phyloP scores from a whole-genome alignment of 2,888 invertebrate species.

The Pammene fasciana region DNA sequence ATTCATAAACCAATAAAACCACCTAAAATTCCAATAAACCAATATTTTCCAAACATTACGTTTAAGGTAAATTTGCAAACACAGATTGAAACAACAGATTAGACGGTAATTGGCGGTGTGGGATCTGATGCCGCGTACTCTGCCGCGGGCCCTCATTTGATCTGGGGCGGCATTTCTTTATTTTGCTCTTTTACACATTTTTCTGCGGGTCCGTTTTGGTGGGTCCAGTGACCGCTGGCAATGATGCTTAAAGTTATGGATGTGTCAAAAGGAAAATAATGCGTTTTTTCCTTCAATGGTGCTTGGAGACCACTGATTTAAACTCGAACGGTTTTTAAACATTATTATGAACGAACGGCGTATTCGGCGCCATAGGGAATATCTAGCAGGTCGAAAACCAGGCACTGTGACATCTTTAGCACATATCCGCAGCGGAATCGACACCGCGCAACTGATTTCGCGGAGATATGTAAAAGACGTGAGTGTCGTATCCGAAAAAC shows the following conservation, averaged over 20 bases:
- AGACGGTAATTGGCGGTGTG: constrained; percentile 18
- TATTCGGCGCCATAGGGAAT: too few relatives aligned
- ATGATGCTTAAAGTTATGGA: constrained; percentile 32
- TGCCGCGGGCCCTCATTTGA: constrained; percentile 66
- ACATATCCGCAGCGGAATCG: too few relatives aligned
- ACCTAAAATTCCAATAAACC: background rate
- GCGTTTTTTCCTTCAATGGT: too few relatives aligned
- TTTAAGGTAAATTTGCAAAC: constrained; percentile 19
- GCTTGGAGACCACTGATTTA: too few relatives aligned
- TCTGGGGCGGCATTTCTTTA: constrained; percentile 70
- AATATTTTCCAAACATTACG: constrained; percentile 10
- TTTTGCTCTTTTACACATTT: constrained; percentile 55
- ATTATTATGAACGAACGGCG: too few relatives aligned
- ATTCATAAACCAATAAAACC: background rate
- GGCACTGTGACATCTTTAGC: too few relatives aligned
- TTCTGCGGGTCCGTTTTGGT: constrained; percentile 49
- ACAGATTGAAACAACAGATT: constrained; percentile 23
- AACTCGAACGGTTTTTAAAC: too few relatives aligned
- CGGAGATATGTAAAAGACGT: too few relatives aligned
- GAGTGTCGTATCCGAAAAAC: too few relatives aligned
- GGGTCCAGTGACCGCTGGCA: constrained; percentile 33
- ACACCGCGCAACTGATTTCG: too few relatives aligned
- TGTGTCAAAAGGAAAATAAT: constrained; percentile 16
- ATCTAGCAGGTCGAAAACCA: too few relatives aligned
- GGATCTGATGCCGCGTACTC: constrained; percentile 47